These are phyloP conservation scores for Apotomis betuletana DNA, from an alignment of 2,888 invertebrate species.

Conservation along the genomic window DNA sequence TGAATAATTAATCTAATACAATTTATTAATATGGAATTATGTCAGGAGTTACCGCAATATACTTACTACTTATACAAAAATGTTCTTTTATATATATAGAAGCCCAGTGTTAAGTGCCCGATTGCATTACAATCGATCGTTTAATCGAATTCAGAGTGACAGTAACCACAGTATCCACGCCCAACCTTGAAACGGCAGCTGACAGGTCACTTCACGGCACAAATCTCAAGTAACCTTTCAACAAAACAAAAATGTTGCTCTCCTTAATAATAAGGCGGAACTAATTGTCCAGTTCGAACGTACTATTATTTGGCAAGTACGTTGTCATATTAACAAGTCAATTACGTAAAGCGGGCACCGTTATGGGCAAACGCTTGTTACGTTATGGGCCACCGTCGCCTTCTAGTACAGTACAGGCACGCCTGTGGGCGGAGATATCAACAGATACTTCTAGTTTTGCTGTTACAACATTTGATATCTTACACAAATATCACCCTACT, in stretches of 20 bases:
- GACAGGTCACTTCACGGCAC: slow-evolving; percentile 61
- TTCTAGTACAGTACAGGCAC: slow-evolving; percentile 50
- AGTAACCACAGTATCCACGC: slow-evolving; percentile 62
- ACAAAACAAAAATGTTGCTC: slow-evolving; percentile 60
- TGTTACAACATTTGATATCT: slow-evolving; percentile 54
- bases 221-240: slow-evolving; percentile 61
- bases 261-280: slow-evolving; percentile 74
- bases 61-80: slow-evolving; percentile 8
- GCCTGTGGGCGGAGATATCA: slow-evolving; percentile 57
- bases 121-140: slow-evolving; percentile 29
- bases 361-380: slow-evolving; percentile 60
- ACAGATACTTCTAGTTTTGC: slow-evolving; percentile 62
- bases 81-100: slow-evolving; percentile 6
- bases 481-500: too few species aligned
- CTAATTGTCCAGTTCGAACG: slow-evolving; percentile 63
- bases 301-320: slow-evolving; percentile 61
- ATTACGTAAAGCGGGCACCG: slow-evolving; percentile 72
- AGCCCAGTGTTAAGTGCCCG: slow-evolving; percentile 9
- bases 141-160: slow-evolving; percentile 44
- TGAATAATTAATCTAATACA: background rate
- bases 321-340: slow-evolving; percentile 66
- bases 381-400: slow-evolving; percentile 61
- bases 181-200: slow-evolving; percentile 71
- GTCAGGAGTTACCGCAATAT: background rate
- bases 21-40: background rate